Evolutionary conservation across 2,113 vertebrate genomes (phyloP), one percentile per base, ranked within the genome.

Genomic region (Ictidomys tridecemlineatus): DNA sequence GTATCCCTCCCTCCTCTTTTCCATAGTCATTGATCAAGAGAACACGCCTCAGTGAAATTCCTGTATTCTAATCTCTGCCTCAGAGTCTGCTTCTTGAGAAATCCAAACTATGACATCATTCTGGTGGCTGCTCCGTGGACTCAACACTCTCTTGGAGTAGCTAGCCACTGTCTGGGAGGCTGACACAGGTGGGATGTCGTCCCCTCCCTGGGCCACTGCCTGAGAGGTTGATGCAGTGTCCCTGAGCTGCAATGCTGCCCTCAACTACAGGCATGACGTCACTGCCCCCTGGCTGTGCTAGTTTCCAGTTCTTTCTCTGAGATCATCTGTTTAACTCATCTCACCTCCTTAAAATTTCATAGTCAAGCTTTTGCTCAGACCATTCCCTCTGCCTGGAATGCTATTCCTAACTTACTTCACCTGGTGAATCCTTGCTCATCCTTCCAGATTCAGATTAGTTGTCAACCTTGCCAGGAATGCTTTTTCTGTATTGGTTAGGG

Each of bases 231-330:
- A 10, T 22, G 42, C 24, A 12, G 45, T 10, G 42, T 10, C 22
- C 42, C 28, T 42, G 20, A 32, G 53, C n/a, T 79, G 34, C 12
- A 1, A 0, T 2, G 8, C 17, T 20, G 9, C 13, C 22, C 1
- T 72, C 34, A 39, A 18, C n/a, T 32, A 30, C 42, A 30, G 20
- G 51, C 2, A 20, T 37, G 32, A 12, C 42, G 53, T 53, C 70
- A 30, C 26, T 72, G 76, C 22, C 76, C 51, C 8, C 73, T 90
- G 79, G 22, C 3, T 8, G 37, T 12, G 20, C 53, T 53, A 51
- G 12, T 72, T 91, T 72, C 70, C 17, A 79, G 37, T 22, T 96
- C 17, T 84, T 87, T 32, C 74, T 51, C 28, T 63, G 48, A 58
- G 90, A 73, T 69, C 48, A 2, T 73, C 77, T 51, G 39, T 85